phyloP scores from a whole-genome alignment of 2,113 vertebrate genomes.

The Ia io region DNA sequence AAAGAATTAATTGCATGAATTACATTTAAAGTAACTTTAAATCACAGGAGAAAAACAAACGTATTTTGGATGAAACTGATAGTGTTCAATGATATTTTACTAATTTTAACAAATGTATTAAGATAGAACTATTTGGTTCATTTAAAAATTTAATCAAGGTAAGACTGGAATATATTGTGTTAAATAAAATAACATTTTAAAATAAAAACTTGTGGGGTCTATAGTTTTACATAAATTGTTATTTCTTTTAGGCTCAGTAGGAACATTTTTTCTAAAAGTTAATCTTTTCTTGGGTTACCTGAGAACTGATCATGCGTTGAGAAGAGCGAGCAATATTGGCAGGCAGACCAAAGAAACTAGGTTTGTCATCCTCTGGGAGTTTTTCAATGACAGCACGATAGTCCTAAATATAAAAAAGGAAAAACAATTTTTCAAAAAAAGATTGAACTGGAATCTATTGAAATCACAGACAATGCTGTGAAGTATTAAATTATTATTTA shows the following conservation, averaged over 20 bases:
- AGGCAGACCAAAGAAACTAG: constrained; percentile 95
- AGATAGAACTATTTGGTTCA: neutral
- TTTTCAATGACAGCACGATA: constrained; percentile 91
- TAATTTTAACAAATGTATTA: constrained; percentile 2
- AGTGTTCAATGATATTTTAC: neutral
- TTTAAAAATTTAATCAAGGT: constrained; percentile 5
- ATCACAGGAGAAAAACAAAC: neutral
- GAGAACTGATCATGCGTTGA: constrained; percentile 93
- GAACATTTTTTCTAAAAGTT: neutral
- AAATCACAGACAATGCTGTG: neutral
- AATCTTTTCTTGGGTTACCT: constrained; percentile 81
- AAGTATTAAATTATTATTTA: neutral
- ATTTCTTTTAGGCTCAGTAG: neutral
- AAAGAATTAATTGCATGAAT: neutral
- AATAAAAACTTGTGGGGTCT: neutral
- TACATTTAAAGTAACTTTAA: neutral
- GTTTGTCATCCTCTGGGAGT: constrained; percentile 96
- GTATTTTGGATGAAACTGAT: neutral
- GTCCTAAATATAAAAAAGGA: constrained; percentile 83
- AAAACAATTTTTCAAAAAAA: neutral
- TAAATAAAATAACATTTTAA: neutral
- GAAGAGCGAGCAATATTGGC: constrained; percentile 96
- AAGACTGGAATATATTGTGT: neutral
- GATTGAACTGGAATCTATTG: neutral
- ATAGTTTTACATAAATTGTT: neutral